Conservation (phyloP, 2,113 vertebrate species). For the Nannospalax galili region DNA sequence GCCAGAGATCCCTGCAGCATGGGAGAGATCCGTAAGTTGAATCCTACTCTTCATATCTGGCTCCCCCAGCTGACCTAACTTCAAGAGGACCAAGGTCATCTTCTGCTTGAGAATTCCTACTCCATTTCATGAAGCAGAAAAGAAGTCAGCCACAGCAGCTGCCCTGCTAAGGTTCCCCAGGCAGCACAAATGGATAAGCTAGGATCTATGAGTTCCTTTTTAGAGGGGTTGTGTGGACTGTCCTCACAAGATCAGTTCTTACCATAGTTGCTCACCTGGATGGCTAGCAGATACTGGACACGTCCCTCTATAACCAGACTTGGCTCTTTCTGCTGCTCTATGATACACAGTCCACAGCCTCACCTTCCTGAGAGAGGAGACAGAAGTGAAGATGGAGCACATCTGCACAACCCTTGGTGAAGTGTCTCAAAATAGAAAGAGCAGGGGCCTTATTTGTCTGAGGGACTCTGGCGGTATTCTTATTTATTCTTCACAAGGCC, state of each 20-base stretch:
- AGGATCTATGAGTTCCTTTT: not conserved
- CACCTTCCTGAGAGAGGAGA: not conserved
- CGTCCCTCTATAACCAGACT: not conserved
- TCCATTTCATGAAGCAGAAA: not conserved
- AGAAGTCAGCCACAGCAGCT: not conserved
- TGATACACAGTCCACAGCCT: not conserved
- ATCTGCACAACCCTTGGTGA: not conserved
- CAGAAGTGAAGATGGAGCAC: not conserved
- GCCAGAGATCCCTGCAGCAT: too few species aligned
- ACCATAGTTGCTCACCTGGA: not conserved
- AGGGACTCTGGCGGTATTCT: not conserved
- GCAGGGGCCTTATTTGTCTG: not conserved
- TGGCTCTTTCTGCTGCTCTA: not conserved
- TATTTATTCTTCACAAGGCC: not conserved
- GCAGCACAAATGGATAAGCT: not conserved
- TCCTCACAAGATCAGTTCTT: not conserved
- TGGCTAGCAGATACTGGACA: not conserved
- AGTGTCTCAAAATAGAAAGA: not conserved
- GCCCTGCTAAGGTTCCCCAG: not conserved
- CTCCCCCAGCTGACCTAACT: not conserved
- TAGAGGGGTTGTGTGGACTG: not conserved
- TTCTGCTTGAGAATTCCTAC: not conserved
- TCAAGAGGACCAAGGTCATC: not conserved
- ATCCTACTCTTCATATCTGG: not conserved
- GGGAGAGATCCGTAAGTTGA: not conserved